phyloP scores from a whole-genome alignment of 2,888 invertebrate genomes.

The Eutolmus rufibarbis region DNA sequence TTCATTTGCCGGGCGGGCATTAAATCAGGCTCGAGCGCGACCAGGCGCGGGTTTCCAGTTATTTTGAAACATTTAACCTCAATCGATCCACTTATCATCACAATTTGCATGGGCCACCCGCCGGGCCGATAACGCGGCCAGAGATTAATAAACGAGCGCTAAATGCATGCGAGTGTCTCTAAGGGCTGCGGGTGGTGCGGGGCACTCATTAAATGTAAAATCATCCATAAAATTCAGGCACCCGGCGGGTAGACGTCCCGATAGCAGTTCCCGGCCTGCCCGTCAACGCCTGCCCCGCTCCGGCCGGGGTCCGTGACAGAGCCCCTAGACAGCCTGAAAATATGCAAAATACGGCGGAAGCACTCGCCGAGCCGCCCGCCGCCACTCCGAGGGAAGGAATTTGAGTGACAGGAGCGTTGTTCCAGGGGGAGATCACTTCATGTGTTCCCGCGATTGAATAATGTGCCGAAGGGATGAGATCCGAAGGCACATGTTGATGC shows the following conservation, averaged over 20 bases:
- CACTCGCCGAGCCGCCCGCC: not conserved
- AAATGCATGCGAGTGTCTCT: conserved; percentile 43
- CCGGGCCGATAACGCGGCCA: conserved; percentile 44
- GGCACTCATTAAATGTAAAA: conserved; percentile 35
- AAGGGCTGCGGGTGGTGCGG: conserved; percentile 39
- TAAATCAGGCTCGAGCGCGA: conserved; percentile 1
- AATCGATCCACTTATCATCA: conserved; percentile 50
- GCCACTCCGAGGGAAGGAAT: conserved; percentile 7
- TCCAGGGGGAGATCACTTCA: conserved; percentile 32
- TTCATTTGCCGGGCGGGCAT: not conserved
- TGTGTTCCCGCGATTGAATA: conserved; percentile 35
- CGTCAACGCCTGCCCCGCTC: not conserved
- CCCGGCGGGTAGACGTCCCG: not conserved
- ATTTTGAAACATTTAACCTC: conserved; percentile 49
- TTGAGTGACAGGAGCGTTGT: conserved; percentile 40
- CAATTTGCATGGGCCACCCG: conserved; percentile 49
- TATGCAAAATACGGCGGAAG: conserved; percentile 21
- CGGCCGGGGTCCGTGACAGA: not conserved
- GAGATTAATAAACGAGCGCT: conserved; percentile 32
- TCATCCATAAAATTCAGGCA: conserved; percentile 29
- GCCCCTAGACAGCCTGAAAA: not conserved
- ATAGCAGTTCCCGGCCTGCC: not conserved
- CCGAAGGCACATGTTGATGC: conserved; percentile 30
- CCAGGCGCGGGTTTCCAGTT: not conserved
- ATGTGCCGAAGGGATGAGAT: conserved; percentile 29